Base-by-base conservation (phyloP, 2,113 vertebrate species). In the Chrysemys picta region DNA sequence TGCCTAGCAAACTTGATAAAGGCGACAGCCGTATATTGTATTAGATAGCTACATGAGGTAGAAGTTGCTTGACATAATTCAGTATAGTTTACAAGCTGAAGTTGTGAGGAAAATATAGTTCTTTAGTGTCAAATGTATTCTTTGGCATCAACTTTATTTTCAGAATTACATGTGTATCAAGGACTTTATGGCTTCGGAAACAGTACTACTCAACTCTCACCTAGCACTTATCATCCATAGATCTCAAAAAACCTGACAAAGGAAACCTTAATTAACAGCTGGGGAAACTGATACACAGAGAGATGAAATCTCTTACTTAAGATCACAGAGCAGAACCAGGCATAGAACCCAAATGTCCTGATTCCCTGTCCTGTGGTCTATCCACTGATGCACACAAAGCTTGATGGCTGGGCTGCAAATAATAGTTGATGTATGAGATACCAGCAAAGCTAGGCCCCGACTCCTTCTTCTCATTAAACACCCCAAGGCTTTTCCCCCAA, bases 1-100 rank as follows among this genome's bases (percentile, higher is more conserved):
- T 62, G 5, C 25, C 42, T 87, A 35, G 31, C 25, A 93, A 91
- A 52, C 13, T 14, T 62, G 79, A 38, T 13, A 59, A 85, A 75
- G 35, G 0, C 13, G 29, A 50, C 24, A 4, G n/a, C 21, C 47
- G 38, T 0, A 0, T 27, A 49, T 84, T 49, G 31, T 53, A 27
- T 52, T 49, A 27, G 88, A n/a, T 56, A 53, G 82, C 80, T 47
- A 24, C 22, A 35, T 2, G 27, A 9, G 9, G 2, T 47, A 35
- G 81, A 90, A 89, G 35, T 6, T 52, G 21, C 16, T 84, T 88
- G 38, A 45, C 11, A 31, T 24, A 1, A 2, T 8, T 3, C 31
- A 82, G 57, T 4, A 13, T 86, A 47, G 8, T 50, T 95, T n/a
- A 25, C 11, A 75, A 72, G 35, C 3, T 4, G 83, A 19, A 57